Evolutionary conservation across 2,113 vertebrate species (phyloP).

Genomic region (Dolichotis patagonum): DNA sequence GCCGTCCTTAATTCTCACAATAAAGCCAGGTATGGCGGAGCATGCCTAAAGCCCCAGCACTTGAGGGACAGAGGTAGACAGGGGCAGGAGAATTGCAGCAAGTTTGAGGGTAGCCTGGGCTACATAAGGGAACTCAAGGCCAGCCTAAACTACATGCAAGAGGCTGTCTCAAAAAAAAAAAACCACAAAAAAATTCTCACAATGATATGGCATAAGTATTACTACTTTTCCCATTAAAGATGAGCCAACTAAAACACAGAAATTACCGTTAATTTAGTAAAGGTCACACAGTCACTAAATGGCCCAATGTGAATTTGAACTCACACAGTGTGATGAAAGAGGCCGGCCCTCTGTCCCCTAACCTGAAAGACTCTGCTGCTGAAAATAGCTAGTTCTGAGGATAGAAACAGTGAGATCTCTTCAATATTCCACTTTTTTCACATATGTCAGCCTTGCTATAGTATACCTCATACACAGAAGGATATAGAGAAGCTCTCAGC

Average conservation of each 20-base stretch:
- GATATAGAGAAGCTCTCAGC: not conserved
- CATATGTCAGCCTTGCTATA: not conserved
- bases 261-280: not conserved
- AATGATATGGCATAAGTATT: not conserved
- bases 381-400: not conserved
- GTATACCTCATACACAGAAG: not conserved
- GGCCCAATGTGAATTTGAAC: not conserved
- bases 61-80: too few species aligned
- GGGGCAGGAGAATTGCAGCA: too few species aligned
- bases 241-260: conserved; percentile 4
- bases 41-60: not conserved
- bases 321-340: not conserved
- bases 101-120: not conserved
- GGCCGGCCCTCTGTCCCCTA: not conserved
- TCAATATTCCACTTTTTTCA: not conserved
- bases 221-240: not conserved
- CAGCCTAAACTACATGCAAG: not conserved
- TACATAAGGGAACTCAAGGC: not conserved
- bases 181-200: not conserved
- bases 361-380: not conserved
- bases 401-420: not conserved
- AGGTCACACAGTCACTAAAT: not conserved
- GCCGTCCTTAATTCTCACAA: not conserved
- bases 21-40: not conserved
- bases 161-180: not conserved